These are phyloP conservation scores for Leptogaster cylindrica DNA, from an alignment of 2,888 invertebrate genomes.

Conservation along the genomic window DNA sequence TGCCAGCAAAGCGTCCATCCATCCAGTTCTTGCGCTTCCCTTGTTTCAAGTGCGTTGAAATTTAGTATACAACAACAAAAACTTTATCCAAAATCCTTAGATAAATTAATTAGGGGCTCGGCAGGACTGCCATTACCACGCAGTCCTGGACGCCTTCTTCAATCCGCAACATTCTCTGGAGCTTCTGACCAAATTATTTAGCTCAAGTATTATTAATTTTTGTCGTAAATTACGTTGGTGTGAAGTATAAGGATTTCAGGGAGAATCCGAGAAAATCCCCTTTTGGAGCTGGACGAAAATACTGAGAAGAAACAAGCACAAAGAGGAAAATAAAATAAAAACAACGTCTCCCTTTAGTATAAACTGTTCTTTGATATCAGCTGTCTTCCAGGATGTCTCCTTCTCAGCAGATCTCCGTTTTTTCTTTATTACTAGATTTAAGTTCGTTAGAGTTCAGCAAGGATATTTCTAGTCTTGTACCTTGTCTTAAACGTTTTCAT, in stretches of 20 bases:
- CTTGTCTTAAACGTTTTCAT: no score
- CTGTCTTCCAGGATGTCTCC: no score
- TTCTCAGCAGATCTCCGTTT: no score
- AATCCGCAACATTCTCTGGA: neutral
- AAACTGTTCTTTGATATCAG: no score
- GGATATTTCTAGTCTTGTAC: no score
- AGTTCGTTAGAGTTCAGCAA: no score
- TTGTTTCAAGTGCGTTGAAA: conserved; percentile 41
- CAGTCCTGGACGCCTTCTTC: neutral
- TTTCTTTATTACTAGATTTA: no score
- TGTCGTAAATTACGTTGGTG: conserved; percentile 46
- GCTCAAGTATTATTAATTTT: conserved; percentile 47
- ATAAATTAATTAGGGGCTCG: conserved; percentile 46
- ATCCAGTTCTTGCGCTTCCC: neutral
- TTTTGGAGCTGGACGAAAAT: no score
- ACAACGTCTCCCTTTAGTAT: no score
- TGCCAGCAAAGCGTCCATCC: conserved; percentile 5
- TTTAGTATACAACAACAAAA: conserved; percentile 40
- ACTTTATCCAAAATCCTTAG: conserved; percentile 39
- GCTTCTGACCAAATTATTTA: conserved; percentile 38
- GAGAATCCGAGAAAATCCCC: conserved; percentile 13
- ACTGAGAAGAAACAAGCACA: no score
- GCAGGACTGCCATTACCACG: conserved; percentile 37
- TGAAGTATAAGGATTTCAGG: conserved; percentile 41
- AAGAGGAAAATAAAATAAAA: no score